Conservation (phyloP, 2,797 vertebrate species). For the Thalassophryne amazonica region DNA sequence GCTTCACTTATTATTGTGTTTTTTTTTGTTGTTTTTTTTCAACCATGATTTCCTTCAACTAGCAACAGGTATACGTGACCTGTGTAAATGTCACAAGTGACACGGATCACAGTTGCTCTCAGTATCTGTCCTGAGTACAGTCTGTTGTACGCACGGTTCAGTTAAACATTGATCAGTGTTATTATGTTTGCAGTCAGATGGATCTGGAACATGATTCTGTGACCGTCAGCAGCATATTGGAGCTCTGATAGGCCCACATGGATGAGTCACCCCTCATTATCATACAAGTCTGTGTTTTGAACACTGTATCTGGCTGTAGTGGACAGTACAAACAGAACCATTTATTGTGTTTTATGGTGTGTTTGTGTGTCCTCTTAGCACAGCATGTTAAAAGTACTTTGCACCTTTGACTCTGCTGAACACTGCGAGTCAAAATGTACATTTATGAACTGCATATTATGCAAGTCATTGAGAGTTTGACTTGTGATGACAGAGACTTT, state of each 20-base stretch:
- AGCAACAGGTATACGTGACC: too few species aligned
- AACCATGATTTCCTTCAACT: too few species aligned
- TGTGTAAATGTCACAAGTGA: too few species aligned
- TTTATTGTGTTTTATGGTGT: neutral
- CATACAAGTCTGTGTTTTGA: slow-evolving; percentile 24
- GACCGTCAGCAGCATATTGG: slow-evolving; percentile 38
- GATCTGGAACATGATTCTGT: slow-evolving; percentile 29
- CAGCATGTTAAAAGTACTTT: neutral
- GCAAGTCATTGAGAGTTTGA: neutral
- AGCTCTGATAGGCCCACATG: slow-evolving; percentile 48
- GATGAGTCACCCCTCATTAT: slow-evolving; percentile 46
- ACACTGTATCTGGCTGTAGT: slow-evolving; percentile 8
- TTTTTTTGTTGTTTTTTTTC: too few species aligned
- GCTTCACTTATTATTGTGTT: too few species aligned
- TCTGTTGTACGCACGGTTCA: too few species aligned
- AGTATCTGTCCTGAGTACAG: too few species aligned
- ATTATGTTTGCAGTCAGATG: slow-evolving; percentile 12
- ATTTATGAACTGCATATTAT: neutral
- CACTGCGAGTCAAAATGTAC: neutral
- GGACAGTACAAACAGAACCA: slow-evolving; percentile 10
- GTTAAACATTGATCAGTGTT: slow-evolving; percentile 16
- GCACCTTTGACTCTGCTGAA: neutral
- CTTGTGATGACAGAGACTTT: too few species aligned
- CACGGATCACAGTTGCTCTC: too few species aligned
- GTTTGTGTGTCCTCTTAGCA: neutral